Conservation (phyloP, 2,888 invertebrate genomes). For the Brachypalpus laphriformis region DNA sequence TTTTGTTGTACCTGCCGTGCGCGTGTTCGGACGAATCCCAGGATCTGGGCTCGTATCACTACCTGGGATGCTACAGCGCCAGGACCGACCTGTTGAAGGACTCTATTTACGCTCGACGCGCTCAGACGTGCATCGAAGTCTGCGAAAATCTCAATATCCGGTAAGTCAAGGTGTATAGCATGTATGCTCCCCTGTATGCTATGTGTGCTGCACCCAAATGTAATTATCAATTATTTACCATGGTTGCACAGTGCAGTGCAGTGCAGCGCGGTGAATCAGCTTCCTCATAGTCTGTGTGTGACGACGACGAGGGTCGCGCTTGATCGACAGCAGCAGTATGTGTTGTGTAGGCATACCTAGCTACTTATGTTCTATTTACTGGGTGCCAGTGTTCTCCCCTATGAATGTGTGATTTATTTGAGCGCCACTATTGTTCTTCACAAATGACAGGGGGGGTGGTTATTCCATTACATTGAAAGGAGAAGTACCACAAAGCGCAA, state of each 20-base stretch:
- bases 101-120: conserved; percentile 79
- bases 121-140: conserved; percentile 80
- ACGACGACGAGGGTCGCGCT: conserved; percentile 51
- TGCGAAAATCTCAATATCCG: conserved; percentile 79
- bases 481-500: not conserved
- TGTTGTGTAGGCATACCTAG: conserved; percentile 8
- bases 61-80: conserved; percentile 80
- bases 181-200: no score
- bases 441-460: conserved; percentile 4
- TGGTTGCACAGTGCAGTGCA: conserved; percentile 9
- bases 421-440: conserved; percentile 46
- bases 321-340: not conserved
- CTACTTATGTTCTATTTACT: conserved; percentile 47
- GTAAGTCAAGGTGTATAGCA: conserved; percentile 73
- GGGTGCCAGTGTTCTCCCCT: conserved; percentile 28
- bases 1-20: conserved; percentile 39
- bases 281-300: conserved; percentile 64
- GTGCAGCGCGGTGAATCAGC: conserved; percentile 45
- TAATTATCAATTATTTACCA: conserved; percentile 72
- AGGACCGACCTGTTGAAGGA: conserved; percentile 79
- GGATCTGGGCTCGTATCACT: conserved; percentile 76
- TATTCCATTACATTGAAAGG: not conserved
- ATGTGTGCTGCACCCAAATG: conserved; percentile 41
- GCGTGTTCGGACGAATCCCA: conserved; percentile 11
- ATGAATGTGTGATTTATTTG: conserved; percentile 55